A percentile compares a stretch with the other conserved stretches of the same genome.
phyloP scores from a whole-genome alignment of 64 coral and sea anemone species.

The Stichodactyla mertensii region DNA sequence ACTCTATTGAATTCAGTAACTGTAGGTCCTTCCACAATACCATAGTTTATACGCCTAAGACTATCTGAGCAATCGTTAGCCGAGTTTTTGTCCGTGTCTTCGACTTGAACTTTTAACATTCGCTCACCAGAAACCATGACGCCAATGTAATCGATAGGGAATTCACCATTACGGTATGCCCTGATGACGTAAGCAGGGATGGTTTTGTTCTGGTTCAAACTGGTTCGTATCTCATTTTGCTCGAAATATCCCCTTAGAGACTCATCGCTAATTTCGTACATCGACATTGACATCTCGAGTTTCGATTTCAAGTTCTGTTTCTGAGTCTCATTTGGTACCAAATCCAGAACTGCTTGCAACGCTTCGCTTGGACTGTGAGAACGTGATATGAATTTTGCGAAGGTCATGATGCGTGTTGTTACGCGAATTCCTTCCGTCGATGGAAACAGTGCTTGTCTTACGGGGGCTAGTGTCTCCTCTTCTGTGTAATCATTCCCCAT shows the following conservation, averaged over 20 bases:
- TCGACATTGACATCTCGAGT: conserved; percentile 15
- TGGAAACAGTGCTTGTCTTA: conserved; percentile 33
- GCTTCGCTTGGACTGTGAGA: conserved; percentile 31
- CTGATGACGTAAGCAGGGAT: conserved; percentile 34
- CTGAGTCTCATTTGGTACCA: background rate
- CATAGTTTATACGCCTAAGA: conserved; percentile 49
- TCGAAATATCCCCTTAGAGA: conserved; percentile 44
- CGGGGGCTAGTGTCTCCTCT: conserved; percentile 30
- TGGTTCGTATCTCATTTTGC: conserved; percentile 14
- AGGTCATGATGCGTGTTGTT: conserved; percentile 33
- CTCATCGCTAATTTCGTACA: conserved; percentile 41
- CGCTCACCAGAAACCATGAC: background rate
- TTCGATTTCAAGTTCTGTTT: background rate
- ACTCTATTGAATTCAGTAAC: background rate
- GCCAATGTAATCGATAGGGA: conserved; percentile 37
- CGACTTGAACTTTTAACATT: conserved; percentile 48
- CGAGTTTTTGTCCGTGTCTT: conserved; percentile 46
- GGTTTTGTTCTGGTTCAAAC: background rate
- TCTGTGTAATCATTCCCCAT: conserved; percentile 73
- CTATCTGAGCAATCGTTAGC: conserved; percentile 42
- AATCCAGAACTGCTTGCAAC: conserved; percentile 28
- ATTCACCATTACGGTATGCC: conserved; percentile 43
- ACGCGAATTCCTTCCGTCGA: conserved; percentile 1
- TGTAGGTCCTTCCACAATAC: conserved; percentile 18
- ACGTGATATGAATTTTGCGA: conserved; percentile 29